phyloP scores from a whole-genome alignment of 1,140 invertebrate species.

The Euura saliciscinereae region DNA sequence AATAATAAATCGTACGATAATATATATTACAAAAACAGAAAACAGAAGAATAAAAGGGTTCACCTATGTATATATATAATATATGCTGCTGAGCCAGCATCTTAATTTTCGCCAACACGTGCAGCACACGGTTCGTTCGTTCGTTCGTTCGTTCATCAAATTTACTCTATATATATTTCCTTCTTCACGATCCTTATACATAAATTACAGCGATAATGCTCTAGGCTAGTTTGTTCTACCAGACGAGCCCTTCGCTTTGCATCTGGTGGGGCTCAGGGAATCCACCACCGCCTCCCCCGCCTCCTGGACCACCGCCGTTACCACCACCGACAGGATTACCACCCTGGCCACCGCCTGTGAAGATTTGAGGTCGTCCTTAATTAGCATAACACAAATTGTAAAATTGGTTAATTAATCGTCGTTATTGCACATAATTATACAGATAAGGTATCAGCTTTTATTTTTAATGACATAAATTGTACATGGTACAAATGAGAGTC shows the following conservation, averaged over 20 bases:
- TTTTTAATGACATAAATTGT: too few relatives aligned
- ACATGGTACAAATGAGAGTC: too few relatives aligned
- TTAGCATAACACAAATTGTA: neutral
- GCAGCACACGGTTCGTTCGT: neutral
- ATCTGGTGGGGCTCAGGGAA: constrained; percentile 75
- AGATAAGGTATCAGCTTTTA: too few relatives aligned
- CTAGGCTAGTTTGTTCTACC: constrained; percentile 61
- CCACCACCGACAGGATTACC: constrained; percentile 55
- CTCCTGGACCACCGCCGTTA: constrained; percentile 53
- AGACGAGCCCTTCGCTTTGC: constrained; percentile 75
- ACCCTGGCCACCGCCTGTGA: constrained; percentile 51
- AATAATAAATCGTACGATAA: constrained; percentile 28
- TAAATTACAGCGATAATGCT: neutral
- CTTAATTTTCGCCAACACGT: neutral
- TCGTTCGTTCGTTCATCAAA: neutral
- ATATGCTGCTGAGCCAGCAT: neutral
- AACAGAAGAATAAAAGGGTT: constrained; percentile 7
- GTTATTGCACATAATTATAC: neutral
- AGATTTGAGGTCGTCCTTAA: constrained; percentile 34
- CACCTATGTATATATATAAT: neutral
- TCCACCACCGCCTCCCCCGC: constrained; percentile 62
- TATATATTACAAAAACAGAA: constrained; percentile 32
- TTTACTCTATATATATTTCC: neutral
- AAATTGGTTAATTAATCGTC: neutral
- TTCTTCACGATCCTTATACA: neutral